phyloP scores from a whole-genome alignment of 2,797 vertebrate species.

The Botia kubotai region DNA sequence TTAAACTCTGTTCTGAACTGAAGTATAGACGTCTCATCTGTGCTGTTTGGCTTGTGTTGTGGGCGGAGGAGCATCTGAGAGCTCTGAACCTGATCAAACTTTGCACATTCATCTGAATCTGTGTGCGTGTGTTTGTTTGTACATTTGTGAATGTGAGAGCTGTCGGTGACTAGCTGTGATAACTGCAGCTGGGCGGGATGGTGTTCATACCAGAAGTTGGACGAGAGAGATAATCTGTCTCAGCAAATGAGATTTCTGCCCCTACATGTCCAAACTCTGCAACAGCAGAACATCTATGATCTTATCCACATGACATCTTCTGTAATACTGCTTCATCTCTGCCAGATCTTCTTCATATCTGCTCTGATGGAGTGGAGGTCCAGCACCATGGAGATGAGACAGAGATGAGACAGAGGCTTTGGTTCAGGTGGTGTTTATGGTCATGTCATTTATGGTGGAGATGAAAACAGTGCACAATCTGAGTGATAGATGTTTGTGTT shows the following conservation, averaged over 20 bases:
- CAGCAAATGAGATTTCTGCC: slow-evolving; percentile 53
- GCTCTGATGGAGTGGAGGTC: neutral
- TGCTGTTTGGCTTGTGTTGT: slow-evolving; percentile 8
- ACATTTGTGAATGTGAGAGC: too few relatives aligned
- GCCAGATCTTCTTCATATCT: slow-evolving; percentile 12
- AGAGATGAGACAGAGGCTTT: neutral
- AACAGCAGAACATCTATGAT: slow-evolving; percentile 48
- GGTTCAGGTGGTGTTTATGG: neutral
- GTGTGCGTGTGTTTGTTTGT: too few relatives aligned
- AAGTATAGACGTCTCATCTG: slow-evolving; percentile 7
- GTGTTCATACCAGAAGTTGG: too few relatives aligned
- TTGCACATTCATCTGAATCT: too few relatives aligned
- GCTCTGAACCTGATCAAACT: slow-evolving; percentile 67
- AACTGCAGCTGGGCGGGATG: too few relatives aligned
- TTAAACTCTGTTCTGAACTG: neutral
- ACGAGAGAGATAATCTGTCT: slow-evolving; percentile 36
- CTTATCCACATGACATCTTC: slow-evolving; percentile 34
- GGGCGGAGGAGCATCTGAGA: slow-evolving; percentile 48
- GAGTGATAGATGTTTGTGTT: neutral
- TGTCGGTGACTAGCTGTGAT: too few relatives aligned
- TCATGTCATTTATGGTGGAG: slow-evolving; percentile 6
- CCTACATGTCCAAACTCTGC: slow-evolving; percentile 4
- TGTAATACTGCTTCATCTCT: slow-evolving; percentile 19
- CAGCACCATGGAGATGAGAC: neutral
- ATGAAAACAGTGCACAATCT: neutral